A percentile compares a stretch with the other conserved stretches of the same genome.
These are phyloP conservation scores for Orthosia gracilis DNA, from an alignment of 2,888 invertebrate species.

Conservation along the genomic window DNA sequence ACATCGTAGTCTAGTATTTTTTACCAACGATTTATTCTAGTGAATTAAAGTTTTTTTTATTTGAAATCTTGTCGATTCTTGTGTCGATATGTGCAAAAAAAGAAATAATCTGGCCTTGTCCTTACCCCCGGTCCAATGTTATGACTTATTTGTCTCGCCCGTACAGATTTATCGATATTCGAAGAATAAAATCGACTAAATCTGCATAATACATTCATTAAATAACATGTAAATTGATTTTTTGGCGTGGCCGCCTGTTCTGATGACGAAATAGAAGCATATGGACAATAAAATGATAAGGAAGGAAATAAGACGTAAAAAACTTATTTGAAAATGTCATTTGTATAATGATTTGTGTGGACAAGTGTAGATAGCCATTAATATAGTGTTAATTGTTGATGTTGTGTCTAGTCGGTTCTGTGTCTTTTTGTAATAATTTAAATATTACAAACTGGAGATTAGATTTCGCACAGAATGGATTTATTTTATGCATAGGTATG, in stretches of 20 bases:
- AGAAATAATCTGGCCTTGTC: slow-evolving; percentile 78
- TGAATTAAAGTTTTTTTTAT: slow-evolving; percentile 65
- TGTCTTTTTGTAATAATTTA: slow-evolving; percentile 49
- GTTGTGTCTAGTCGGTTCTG: slow-evolving; percentile 39
- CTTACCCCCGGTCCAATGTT: slow-evolving; percentile 86
- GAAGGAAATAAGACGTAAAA: slow-evolving; percentile 80
- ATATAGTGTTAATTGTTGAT: slow-evolving; percentile 66
- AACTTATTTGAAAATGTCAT: slow-evolving; percentile 74
- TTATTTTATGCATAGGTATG: neutral
- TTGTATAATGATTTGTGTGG: slow-evolving; percentile 76
- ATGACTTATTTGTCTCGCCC: slow-evolving; percentile 89
- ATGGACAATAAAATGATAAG: slow-evolving; percentile 77
- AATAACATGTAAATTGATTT: slow-evolving; percentile 86
- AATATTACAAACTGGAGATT: slow-evolving; percentile 19
- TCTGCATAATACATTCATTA: slow-evolving; percentile 87
- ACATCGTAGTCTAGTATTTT: slow-evolving; percentile 42
- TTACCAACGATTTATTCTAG: slow-evolving; percentile 64
- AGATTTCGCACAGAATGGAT: neutral
- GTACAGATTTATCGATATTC: slow-evolving; percentile 85
- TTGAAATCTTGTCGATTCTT: slow-evolving; percentile 75
- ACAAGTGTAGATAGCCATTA: slow-evolving; percentile 63
- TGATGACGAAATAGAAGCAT: slow-evolving; percentile 77
- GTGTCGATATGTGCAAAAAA: slow-evolving; percentile 76
- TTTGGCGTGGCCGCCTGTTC: slow-evolving; percentile 74
- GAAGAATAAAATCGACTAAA: slow-evolving; percentile 82